Base-by-base conservation (phyloP, 1,140 invertebrate genomes). In the Leptestheria dahalacensis region DNA sequence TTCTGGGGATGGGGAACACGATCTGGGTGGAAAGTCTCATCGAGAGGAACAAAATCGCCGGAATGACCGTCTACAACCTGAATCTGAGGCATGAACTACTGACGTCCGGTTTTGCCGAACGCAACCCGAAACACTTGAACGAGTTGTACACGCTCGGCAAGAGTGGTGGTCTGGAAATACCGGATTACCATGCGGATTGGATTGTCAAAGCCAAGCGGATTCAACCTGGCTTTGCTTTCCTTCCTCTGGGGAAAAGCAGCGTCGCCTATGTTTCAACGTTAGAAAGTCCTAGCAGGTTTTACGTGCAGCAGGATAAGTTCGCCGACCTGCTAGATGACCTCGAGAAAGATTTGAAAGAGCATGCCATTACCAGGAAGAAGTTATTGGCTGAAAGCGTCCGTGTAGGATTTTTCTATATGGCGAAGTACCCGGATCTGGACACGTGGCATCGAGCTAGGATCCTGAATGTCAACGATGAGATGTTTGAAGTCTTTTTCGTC, bases 401-500 rank as follows among this genome's bases (percentile, higher is more conserved):
- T n/a, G 12, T 28, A 15, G 53, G 28, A 55, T 21, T 1, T 55
- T 18, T 28, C 18, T 55, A 28, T 29, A 9, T 55, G 26, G 53
- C 26, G 23, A 20, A 26, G 21, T 55, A 9, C 1, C 24, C 23
- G 11, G 26, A 55, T 18, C 26, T n/a, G 26, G 53, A 28, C 28
- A 18, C 53, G 28, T 55, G 53, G 53, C 33, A 33, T 20, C 23
- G 53, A 9, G 15, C 26, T n/a, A 55, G 33, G 26, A 55, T 55
- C 26, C 12, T 28, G n/a, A 9, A 2, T 29, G 15, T 29, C 21
- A 28, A 18, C 26, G 28, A n/a, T 4, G 26, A 6, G 0, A 2
- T 29, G 10, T 55, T 28, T 18, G 20, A 3, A 18, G 53, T 55
- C 9, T 55, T 55, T n/a, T 55, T 55, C 53, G 53, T 55, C 12